Conservation (phyloP, 2,113 vertebrate genomes). For the Sander vitreus region DNA sequence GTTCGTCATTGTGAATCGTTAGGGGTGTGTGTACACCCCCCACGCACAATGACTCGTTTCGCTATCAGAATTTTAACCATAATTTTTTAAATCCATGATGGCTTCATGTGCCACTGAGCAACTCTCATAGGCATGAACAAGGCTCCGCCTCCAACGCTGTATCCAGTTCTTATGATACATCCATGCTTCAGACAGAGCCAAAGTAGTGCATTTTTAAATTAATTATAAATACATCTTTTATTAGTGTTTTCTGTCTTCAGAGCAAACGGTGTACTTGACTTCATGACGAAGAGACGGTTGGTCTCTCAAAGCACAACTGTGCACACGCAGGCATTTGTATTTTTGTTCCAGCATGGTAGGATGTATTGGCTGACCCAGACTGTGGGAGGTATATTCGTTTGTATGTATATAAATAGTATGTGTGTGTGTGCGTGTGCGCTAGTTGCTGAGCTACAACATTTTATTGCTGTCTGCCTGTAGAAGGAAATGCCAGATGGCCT, state of each 20-base stretch:
- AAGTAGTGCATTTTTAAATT: not conserved
- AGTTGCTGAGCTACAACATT: conserved; percentile 71
- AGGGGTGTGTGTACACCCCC: too few species aligned
- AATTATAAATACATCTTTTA: too few species aligned
- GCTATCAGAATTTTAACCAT: too few species aligned
- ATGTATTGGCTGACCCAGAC: conserved; percentile 39
- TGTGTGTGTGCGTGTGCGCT: conserved; percentile 14
- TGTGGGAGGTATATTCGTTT: conserved; percentile 39
- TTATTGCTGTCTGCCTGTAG: conserved; percentile 57
- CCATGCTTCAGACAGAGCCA: not conserved
- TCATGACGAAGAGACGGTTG: not conserved
- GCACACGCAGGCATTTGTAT: conserved; percentile 41
- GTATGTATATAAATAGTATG: conserved; percentile 73
- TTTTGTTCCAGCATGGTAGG: conserved; percentile 19
- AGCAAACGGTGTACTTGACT: not conserved
- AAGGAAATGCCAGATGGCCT: conserved; percentile 70
- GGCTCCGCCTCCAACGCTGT: too few species aligned
- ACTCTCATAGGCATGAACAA: too few species aligned
- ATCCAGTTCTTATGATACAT: too few species aligned
- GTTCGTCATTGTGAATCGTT: too few species aligned
- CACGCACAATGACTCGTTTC: too few species aligned
- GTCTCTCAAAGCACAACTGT: conserved; percentile 7
- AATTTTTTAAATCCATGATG: too few species aligned
- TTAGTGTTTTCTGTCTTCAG: too few species aligned
- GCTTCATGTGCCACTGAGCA: too few species aligned